A percentile compares a stretch with the other conserved stretches of the same genome.
Evolutionary conservation across 2,888 invertebrate species (phyloP).

Genomic region (Tineola bisselliella): DNA sequence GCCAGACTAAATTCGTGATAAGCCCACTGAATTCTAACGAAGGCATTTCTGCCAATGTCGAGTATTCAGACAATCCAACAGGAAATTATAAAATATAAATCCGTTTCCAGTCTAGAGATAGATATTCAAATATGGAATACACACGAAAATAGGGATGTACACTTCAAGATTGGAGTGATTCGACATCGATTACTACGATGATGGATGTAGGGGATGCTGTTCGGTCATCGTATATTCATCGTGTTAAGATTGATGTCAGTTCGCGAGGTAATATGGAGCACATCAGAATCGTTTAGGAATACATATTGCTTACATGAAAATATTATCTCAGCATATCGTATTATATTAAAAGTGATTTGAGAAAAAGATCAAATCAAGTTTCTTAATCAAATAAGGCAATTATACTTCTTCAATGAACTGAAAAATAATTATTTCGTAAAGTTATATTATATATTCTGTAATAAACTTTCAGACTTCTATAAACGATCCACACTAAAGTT

Average conservation of each 20-base stretch:
- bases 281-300: background rate
- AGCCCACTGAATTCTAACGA: no score
- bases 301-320: background rate
- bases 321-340: no score
- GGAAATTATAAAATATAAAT: no score
- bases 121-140: background rate
- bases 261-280: background rate
- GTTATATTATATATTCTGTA: background rate
- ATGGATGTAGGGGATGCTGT: conserved; percentile 28
- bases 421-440: background rate
- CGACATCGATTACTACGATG: conserved; percentile 36
- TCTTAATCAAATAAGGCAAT: background rate
- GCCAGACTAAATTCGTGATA: no score
- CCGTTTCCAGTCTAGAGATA: no score
- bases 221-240: conserved; percentile 18
- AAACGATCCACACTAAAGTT: background rate
- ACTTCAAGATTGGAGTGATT: conserved; percentile 22
- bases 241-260: conserved; percentile 2
- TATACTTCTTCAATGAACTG: background rate
- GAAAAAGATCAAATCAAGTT: background rate
- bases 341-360: no score
- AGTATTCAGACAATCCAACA: no score
- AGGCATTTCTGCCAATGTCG: no score
- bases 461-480: background rate
- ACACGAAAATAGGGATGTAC: conserved; percentile 15